Base-by-base conservation (phyloP, 2,113 vertebrate genomes). In the Charina bottae region DNA sequence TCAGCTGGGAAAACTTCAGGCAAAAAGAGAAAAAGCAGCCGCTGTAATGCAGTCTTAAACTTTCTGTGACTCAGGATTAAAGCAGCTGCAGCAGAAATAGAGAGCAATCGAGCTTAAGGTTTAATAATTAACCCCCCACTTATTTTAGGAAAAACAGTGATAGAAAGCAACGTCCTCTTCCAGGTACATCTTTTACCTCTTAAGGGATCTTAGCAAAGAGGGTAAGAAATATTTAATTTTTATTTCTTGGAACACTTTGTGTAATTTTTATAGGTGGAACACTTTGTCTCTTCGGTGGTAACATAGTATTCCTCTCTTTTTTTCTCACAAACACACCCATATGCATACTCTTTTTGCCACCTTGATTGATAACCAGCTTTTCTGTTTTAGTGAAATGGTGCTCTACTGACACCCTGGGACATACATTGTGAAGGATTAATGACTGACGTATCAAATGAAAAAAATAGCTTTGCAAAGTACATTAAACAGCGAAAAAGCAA, bases 61-160 rank as follows among this genome's bases (percentile, higher is more conserved):
- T 96, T 97, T 96, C 93, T 95, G 95, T 95, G 96, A 94, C 95
- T 92, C 9, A 94, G 93, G 94, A 98, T 97, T 97, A 95, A 95
- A 92, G 95, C 95, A 96, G 95, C 90, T 96, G 94, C 93, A 95
- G 94, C 93, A 94, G 95, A 93, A 96, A 86, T 90, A 96, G 53
- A 59, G 56, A 96, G 89, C 89, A 9, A 96, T 93, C 90, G 93
- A 96, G 92, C 90, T 93, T 93, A 96, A 93, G 94, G 97, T 94
- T 97, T 98, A 98, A 98, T 98, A 86, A 98, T 98, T 98, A 98
- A 97, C 95, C 92, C 86, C 10, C 90, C 17, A 78, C 0, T 95
- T 94, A 94, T 95, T 96, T 94, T 95, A 93, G 94, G 92, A 94
- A 97, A 96, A 97, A 90, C 72, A 92, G 91, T 90, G 88, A 94